A percentile compares a stretch with the other conserved stretches of the same genome.
phyloP scores from a whole-genome alignment of 2,888 invertebrate genomes.

The Limnephilus marmoratus region DNA sequence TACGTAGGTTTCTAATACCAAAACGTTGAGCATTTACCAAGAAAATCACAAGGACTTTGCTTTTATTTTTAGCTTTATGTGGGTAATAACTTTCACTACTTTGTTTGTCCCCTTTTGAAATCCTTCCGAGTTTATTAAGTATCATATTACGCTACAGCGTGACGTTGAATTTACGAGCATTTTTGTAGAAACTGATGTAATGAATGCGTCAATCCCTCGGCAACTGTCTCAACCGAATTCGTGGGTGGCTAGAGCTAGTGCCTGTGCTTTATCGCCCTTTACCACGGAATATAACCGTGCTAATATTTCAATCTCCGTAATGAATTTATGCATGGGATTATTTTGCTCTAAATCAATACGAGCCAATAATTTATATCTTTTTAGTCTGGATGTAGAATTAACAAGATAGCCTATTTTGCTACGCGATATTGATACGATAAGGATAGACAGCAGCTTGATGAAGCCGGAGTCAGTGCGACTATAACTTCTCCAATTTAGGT shows the following conservation, averaged over 20 bases:
- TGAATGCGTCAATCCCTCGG: slow-evolving; percentile 20
- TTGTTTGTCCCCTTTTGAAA: not conserved
- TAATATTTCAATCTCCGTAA: slow-evolving; percentile 10
- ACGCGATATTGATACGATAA: too few species aligned
- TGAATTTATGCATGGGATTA: not conserved
- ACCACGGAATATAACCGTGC: slow-evolving; percentile 19
- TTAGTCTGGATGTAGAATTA: not conserved
- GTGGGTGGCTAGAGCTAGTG: not conserved
- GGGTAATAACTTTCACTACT: not conserved
- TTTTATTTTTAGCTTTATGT: slow-evolving; percentile 1
- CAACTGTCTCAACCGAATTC: not conserved
- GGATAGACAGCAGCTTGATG: too few species aligned
- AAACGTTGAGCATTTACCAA: not conserved
- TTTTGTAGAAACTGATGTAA: slow-evolving; percentile 17
- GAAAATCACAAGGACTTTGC: not conserved
- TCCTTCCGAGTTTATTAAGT: not conserved
- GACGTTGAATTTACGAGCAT: slow-evolving; percentile 36
- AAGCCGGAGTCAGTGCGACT: too few species aligned
- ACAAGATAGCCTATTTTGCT: not conserved
- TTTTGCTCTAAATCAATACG: not conserved
- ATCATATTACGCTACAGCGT: slow-evolving; percentile 28
- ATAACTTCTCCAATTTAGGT: too few species aligned
- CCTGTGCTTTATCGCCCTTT: not conserved
- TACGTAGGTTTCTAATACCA: not conserved
- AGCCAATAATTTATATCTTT: not conserved